Evolutionary conservation across 64 coral and sea anemone genomes (phyloP).

Genomic region (Astreopora myriophthalma): DNA sequence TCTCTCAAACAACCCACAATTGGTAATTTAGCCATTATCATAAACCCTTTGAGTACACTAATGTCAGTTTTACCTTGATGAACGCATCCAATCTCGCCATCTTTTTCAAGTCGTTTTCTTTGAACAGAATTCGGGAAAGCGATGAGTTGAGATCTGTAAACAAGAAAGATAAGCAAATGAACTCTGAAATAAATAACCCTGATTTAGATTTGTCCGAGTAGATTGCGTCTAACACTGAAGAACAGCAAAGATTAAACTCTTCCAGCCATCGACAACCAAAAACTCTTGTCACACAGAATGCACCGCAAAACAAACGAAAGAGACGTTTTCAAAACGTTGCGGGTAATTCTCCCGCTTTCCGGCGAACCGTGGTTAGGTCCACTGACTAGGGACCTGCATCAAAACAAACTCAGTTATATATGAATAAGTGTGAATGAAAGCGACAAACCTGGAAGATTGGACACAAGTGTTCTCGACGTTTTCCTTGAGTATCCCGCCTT

Average conservation of each 20-base stretch:
- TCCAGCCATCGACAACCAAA: too few species aligned
- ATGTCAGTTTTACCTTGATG: slow-evolving; percentile 1
- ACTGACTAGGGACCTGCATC: too few species aligned
- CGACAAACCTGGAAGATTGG: slow-evolving; percentile 16
- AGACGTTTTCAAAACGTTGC: too few species aligned
- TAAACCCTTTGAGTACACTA: not conserved
- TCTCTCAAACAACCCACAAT: not conserved
- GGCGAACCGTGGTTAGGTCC: too few species aligned
- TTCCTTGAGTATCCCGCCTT: slow-evolving; percentile 24
- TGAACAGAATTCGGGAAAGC: slow-evolving; percentile 7
- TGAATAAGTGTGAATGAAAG: too few species aligned
- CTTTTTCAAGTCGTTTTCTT: slow-evolving; percentile 18
- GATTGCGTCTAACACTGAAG: too few species aligned
- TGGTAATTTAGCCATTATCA: not conserved
- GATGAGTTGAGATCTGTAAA: slow-evolving; percentile 29
- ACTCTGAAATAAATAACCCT: not conserved
- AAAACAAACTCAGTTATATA: too few species aligned
- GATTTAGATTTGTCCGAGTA: too few species aligned
- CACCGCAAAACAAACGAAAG: too few species aligned
- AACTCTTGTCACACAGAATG: too few species aligned
- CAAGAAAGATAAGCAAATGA: not conserved
- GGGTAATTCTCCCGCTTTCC: too few species aligned
- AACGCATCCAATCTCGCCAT: slow-evolving; percentile 28
- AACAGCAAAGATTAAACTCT: too few species aligned
- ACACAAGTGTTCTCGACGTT: slow-evolving; percentile 6